Percentiles rank a stretch among this genome's conserved stretches.
phyloP scores from a whole-genome alignment of 2,797 vertebrate genomes.

The Fundulus diaphanus region DNA sequence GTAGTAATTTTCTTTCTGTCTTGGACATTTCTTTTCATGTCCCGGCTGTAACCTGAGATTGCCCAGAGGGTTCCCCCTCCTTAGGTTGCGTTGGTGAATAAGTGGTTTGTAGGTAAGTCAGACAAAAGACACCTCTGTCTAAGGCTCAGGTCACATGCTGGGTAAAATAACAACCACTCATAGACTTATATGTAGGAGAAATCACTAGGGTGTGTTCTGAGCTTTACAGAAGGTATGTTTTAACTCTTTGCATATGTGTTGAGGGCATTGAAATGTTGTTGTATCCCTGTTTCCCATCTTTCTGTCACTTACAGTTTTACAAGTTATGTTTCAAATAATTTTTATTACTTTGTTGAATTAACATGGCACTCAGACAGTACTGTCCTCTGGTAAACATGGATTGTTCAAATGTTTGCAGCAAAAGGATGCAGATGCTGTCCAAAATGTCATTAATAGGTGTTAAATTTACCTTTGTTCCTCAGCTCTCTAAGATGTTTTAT shows the following conservation, averaged over 20 bases:
- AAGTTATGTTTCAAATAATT: not conserved
- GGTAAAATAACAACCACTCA: slow-evolving; percentile 70
- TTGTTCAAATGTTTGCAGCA: too few species aligned
- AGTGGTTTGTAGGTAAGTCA: slow-evolving; percentile 45
- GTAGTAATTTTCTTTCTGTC: slow-evolving; percentile 57
- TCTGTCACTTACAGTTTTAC: slow-evolving; percentile 39
- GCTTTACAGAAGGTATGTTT: slow-evolving; percentile 52
- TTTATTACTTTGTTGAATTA: too few species aligned
- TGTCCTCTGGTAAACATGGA: too few species aligned
- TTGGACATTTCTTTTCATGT: slow-evolving; percentile 70
- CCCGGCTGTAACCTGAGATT: slow-evolving; percentile 60
- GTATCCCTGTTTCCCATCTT: slow-evolving; percentile 24
- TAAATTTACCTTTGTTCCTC: too few species aligned
- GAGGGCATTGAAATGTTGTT: slow-evolving; percentile 21
- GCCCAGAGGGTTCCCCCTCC: slow-evolving; percentile 41
- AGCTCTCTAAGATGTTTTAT: too few species aligned
- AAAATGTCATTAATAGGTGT: too few species aligned
- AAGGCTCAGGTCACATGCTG: slow-evolving; percentile 59
- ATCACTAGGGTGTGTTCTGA: slow-evolving; percentile 20
- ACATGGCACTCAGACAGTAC: too few species aligned
- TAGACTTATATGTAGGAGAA: slow-evolving; percentile 41
- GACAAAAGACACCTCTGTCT: slow-evolving; percentile 78
- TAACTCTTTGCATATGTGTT: slow-evolving; percentile 38
- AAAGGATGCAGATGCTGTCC: too few species aligned
- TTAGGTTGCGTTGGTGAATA: slow-evolving; percentile 50